phyloP scores from a whole-genome alignment of 2,797 vertebrate species.

The Crossoptilon crossoptilon region DNA sequence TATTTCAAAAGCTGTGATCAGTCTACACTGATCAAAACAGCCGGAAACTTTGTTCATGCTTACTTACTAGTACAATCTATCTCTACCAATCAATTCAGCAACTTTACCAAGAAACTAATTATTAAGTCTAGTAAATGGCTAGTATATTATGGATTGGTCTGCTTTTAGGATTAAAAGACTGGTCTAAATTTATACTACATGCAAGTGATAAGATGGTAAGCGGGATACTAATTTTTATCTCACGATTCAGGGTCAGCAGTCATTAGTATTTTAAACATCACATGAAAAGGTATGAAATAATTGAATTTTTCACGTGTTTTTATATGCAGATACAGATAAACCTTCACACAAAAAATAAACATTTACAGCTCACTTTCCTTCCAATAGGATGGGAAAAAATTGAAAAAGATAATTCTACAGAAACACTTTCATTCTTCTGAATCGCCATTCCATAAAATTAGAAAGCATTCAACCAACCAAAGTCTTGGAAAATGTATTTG shows the following conservation, averaged over 20 bases:
- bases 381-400: not conserved
- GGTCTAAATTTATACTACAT: not conserved
- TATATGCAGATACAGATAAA: not conserved
- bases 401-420: not conserved
- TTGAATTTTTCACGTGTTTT: not conserved
- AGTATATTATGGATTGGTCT: not conserved
- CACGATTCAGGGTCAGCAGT: not conserved
- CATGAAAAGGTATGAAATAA: not conserved
- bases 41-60: not conserved
- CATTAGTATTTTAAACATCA: not conserved
- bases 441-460: not conserved
- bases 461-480: not conserved
- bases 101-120: not conserved
- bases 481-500: not conserved
- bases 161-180: not conserved
- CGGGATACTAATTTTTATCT: not conserved
- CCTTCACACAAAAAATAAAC: not conserved
- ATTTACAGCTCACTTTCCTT: not conserved
- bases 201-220: not conserved
- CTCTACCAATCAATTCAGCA: not conserved
- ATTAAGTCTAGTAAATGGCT: not conserved
- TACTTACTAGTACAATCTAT: not conserved
- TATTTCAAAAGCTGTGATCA: not conserved
- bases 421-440: not conserved
- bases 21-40: not conserved